Conservation (phyloP, 2,113 vertebrate genomes). For the Podarcis raffonei region DNA sequence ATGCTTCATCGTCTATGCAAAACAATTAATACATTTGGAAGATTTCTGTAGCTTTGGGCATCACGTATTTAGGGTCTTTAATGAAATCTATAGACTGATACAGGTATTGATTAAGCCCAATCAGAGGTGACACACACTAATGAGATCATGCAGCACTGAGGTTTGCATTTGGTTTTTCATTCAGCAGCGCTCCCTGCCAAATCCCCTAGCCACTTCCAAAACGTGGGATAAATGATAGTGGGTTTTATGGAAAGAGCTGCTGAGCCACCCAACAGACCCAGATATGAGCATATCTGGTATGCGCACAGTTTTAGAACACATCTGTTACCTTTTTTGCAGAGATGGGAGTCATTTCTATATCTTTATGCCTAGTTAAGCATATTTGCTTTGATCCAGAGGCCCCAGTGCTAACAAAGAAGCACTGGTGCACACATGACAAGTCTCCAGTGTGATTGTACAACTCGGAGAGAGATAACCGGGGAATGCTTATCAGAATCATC, state of each 20-base stretch:
- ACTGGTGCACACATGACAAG: neutral
- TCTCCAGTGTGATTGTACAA: neutral
- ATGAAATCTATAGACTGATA: neutral
- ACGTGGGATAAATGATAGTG: neutral
- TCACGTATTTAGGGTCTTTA: neutral
- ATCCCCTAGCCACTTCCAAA: neutral
- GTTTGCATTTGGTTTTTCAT: constrained; percentile 1
- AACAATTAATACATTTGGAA: neutral
- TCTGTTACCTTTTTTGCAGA: neutral
- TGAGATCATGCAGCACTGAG: constrained; percentile 2
- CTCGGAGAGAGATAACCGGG: neutral
- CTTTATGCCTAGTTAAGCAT: neutral
- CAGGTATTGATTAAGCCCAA: constrained; percentile 4
- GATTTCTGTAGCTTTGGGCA: neutral
- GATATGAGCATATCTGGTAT: neutral
- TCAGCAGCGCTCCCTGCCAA: neutral
- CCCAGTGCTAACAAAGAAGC: neutral
- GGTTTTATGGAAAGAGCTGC: neutral
- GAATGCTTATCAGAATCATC: neutral
- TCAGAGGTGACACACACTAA: constrained; percentile 3
- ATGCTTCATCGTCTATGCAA: neutral
- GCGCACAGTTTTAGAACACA: neutral
- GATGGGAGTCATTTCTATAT: neutral
- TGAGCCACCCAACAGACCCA: neutral
- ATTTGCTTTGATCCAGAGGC: neutral